Conservation (phyloP, 2,113 vertebrate genomes). For the Corydoras maculifer region DNA sequence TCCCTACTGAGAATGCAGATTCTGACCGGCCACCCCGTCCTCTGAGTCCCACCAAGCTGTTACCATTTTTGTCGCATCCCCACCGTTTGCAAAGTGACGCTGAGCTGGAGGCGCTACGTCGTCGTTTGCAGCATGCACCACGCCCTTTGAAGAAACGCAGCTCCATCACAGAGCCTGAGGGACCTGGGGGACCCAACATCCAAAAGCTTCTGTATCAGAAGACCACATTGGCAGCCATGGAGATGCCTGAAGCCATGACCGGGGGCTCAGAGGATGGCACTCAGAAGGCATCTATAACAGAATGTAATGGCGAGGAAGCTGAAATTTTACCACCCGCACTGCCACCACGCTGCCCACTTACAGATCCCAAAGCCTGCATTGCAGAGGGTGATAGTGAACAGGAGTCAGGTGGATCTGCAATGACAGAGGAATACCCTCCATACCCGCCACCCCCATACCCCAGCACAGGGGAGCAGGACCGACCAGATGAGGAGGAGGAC, state of each 20-base stretch:
- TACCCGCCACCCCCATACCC: too few species aligned
- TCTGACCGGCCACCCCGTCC: constrained; percentile 76
- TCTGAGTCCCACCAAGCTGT: constrained; percentile 88
- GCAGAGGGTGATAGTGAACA: too few species aligned
- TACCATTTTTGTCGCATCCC: constrained; percentile 84
- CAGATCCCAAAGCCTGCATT: too few species aligned
- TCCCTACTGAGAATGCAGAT: constrained; percentile 60
- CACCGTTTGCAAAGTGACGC: constrained; percentile 83
- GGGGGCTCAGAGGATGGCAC: constrained; percentile 53
- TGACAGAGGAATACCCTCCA: too few species aligned
- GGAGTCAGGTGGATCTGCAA: too few species aligned
- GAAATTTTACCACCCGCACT: too few species aligned
- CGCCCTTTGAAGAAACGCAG: constrained; percentile 88
- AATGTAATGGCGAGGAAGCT: too few species aligned
- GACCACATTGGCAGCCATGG: constrained; percentile 91
- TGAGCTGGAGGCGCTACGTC: constrained; percentile 79
- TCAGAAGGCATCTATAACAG: too few species aligned
- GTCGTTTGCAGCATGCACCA: constrained; percentile 82
- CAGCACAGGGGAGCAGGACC: too few species aligned
- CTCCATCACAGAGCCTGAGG: constrained; percentile 91
- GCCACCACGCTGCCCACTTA: too few species aligned
- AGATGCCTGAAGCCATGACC: constrained; percentile 63
- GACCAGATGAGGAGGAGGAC: too few species aligned
- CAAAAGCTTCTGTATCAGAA: constrained; percentile 93
- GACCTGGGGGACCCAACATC: constrained; percentile 85